phyloP scores from a whole-genome alignment of 1,140 invertebrate species.

The Maniola jurtina region DNA sequence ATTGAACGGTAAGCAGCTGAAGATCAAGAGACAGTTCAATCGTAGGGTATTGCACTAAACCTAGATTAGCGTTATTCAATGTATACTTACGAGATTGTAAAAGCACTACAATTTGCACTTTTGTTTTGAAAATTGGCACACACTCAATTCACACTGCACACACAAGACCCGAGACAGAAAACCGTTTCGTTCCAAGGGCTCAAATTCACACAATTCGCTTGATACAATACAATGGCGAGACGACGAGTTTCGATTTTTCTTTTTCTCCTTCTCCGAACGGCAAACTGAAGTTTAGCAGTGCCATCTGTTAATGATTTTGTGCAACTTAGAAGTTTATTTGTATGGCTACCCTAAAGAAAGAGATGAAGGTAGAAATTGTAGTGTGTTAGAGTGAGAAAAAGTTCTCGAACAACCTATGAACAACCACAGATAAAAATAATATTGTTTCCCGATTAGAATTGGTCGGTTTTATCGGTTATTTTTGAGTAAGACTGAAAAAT shows the following conservation, averaged over 20 bases:
- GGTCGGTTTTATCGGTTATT: too few relatives aligned
- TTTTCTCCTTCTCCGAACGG: constrained; percentile 41
- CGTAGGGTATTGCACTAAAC: constrained; percentile 16
- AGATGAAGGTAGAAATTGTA: not conserved
- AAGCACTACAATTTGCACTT: constrained; percentile 65
- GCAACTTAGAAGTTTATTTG: not conserved
- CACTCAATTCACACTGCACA: constrained; percentile 67
- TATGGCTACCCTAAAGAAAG: constrained; percentile 31
- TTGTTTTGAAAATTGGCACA: constrained; percentile 60
- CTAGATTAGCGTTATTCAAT: constrained; percentile 19
- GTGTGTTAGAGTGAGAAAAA: constrained; percentile 8
- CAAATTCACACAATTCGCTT: constrained; percentile 55
- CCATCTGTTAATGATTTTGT: constrained; percentile 44
- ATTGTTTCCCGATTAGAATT: too few relatives aligned
- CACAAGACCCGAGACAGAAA: constrained; percentile 73
- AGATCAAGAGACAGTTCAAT: constrained; percentile 37
- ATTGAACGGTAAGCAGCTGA: constrained; percentile 62
- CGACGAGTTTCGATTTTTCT: constrained; percentile 67
- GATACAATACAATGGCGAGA: constrained; percentile 37
- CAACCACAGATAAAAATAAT: not conserved
- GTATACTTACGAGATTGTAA: constrained; percentile 64
- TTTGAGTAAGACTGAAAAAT: too few relatives aligned
- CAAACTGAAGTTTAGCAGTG: constrained; percentile 38
- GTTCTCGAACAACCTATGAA: not conserved
- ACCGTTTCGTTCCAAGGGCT: constrained; percentile 71